Evolutionary conservation across 2,113 vertebrate genomes (phyloP).

Genomic region (Chelonoidis abingdonii): DNA sequence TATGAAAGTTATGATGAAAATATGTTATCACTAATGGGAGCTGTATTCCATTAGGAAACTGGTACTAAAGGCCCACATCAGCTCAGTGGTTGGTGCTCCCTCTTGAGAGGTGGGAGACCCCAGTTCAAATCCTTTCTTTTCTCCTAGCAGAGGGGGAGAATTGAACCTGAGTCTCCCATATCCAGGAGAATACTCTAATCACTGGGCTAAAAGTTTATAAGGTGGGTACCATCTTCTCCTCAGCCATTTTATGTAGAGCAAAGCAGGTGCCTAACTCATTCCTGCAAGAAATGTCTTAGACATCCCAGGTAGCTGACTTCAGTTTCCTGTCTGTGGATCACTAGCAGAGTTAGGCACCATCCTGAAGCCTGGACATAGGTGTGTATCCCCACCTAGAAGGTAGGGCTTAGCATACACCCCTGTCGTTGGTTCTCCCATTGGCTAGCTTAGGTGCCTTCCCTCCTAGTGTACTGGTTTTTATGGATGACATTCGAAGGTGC

Average conservation of each 20-base stretch:
- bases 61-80: background rate
- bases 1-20: background rate
- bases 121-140: background rate
- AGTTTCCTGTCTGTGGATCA: background rate
- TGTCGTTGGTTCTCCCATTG: background rate
- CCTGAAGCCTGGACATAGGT: background rate
- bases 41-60: background rate
- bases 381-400: background rate
- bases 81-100: background rate
- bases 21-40: background rate
- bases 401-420: background rate
- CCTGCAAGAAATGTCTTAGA: background rate
- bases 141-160: background rate
- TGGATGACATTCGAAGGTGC: background rate
- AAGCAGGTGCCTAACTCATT: background rate
- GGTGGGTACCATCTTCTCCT: background rate
- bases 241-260: background rate
- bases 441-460: background rate
- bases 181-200: background rate
- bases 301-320: background rate
- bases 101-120: background rate
- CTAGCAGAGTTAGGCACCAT: background rate
- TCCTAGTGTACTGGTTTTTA: background rate
- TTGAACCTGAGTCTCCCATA: background rate
- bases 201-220: background rate